These are phyloP conservation scores for Choristoneura rosaceana DNA, from an alignment of 2,888 invertebrate species.

Conservation along the genomic window DNA sequence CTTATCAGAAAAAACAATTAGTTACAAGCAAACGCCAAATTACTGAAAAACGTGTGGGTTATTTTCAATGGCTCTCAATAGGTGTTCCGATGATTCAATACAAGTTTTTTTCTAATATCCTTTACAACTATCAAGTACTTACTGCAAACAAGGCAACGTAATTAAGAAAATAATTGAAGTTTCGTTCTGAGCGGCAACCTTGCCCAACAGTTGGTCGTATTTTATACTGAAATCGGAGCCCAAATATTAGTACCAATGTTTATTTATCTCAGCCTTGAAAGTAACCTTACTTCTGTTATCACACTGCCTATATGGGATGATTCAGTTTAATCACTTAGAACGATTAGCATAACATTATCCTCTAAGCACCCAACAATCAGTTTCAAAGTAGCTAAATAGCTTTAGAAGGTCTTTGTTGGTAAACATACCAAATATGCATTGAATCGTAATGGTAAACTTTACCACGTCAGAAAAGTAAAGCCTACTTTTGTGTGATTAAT, in stretches of 20 bases:
- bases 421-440: conserved; percentile 19
- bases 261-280: conserved; percentile 8
- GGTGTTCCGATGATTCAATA: no score
- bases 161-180: no score
- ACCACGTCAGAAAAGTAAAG: conserved; percentile 18
- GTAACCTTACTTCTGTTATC: background rate
- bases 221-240: background rate
- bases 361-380: conserved; percentile 5
- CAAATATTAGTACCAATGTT: background rate
- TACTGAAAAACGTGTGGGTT: no score
- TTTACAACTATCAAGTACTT: no score
- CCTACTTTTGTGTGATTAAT: conserved; percentile 33
- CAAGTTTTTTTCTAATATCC: no score
- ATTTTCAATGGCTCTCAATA: no score
- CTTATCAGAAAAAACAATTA: no score
- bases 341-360: conserved; percentile 11
- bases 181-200: no score
- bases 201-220: background rate
- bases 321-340: conserved; percentile 16
- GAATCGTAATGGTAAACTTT: conserved; percentile 22
- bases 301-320: background rate
- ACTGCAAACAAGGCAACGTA: no score
- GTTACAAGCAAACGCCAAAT: no score
- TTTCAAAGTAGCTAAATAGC: conserved; percentile 21
- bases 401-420: conserved; percentile 26